Evolutionary conservation across 2,797 vertebrate genomes (phyloP).

Genomic region (Anas flavirostris): DNA sequence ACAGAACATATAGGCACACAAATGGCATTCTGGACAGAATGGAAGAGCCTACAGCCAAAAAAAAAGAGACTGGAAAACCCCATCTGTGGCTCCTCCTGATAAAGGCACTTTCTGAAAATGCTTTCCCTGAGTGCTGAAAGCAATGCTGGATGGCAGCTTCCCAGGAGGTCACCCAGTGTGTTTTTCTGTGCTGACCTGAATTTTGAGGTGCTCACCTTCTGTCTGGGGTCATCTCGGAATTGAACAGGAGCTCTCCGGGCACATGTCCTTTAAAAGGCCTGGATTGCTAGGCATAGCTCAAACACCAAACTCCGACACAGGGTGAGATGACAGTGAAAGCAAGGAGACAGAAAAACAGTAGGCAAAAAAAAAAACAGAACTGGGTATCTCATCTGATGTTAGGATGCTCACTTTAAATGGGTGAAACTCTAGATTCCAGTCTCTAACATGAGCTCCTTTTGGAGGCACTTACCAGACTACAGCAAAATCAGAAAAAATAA

Average conservation of each 20-base stretch:
- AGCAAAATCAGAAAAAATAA: neutral
- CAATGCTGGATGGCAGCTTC: neutral
- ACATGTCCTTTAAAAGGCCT: neutral
- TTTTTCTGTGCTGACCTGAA: neutral
- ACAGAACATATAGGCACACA: fast-evolving
- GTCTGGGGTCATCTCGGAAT: neutral
- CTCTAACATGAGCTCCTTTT: neutral
- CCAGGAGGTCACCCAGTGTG: neutral
- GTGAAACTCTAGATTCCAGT: neutral
- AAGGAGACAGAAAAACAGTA: neutral
- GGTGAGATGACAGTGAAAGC: neutral
- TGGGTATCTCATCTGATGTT: neutral
- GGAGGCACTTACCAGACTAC: neutral
- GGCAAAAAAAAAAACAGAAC: neutral
- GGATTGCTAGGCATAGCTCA: neutral
- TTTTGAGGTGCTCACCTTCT: neutral
- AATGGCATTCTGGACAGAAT: neutral
- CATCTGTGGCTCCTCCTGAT: neutral
- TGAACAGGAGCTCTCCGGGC: neutral
- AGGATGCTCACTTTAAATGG: neutral
- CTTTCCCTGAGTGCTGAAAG: neutral
- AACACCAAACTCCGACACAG: neutral
- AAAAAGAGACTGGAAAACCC: neutral
- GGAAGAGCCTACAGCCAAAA: neutral
- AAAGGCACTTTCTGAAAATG: neutral